These are phyloP conservation scores for Tiliacea citrago DNA, from an alignment of 2,888 invertebrate genomes.

Conservation along the genomic window DNA sequence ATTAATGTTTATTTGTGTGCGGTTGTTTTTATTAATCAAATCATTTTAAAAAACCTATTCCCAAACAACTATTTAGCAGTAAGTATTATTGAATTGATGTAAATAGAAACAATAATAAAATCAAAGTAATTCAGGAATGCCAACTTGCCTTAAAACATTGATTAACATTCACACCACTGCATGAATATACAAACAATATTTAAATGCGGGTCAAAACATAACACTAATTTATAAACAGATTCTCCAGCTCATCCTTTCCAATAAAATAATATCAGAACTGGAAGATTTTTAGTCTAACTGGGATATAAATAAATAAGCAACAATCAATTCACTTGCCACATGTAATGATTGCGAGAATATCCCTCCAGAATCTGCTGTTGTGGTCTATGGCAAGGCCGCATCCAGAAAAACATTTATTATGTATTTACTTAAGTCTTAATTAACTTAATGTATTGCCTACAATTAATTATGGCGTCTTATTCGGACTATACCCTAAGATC, in stretches of 20 bases:
- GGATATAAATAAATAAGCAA: slow-evolving; percentile 57
- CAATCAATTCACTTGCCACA: slow-evolving; percentile 56
- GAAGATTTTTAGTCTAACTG: slow-evolving; percentile 38
- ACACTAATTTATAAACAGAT: slow-evolving; percentile 36
- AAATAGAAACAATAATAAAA: slow-evolving; percentile 29
- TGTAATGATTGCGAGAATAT: slow-evolving; percentile 57
- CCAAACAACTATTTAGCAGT: slow-evolving; percentile 8
- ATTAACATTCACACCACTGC: slow-evolving; percentile 30
- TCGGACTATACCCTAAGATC: slow-evolving; percentile 15
- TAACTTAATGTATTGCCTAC: slow-evolving; percentile 25
- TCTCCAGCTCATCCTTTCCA: slow-evolving; percentile 39
- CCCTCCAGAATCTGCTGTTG: slow-evolving; percentile 59
- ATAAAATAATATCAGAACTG: slow-evolving; percentile 44
- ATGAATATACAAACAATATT: slow-evolving; percentile 52
- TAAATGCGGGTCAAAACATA: slow-evolving; percentile 36
- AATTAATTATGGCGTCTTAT: slow-evolving; percentile 21
- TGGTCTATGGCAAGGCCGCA: slow-evolving; percentile 57
- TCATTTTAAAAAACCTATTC: neutral
- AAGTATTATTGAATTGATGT: neutral
- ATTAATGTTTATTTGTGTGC: neutral
- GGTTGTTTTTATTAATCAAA: neutral
- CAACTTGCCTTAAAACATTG: slow-evolving; percentile 40
- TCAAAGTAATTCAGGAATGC: slow-evolving; percentile 44
- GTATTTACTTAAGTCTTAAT: slow-evolving; percentile 31
- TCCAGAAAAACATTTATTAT: slow-evolving; percentile 58